phyloP scores from a whole-genome alignment of 1,140 invertebrate genomes.

The Drusus annulatus region DNA sequence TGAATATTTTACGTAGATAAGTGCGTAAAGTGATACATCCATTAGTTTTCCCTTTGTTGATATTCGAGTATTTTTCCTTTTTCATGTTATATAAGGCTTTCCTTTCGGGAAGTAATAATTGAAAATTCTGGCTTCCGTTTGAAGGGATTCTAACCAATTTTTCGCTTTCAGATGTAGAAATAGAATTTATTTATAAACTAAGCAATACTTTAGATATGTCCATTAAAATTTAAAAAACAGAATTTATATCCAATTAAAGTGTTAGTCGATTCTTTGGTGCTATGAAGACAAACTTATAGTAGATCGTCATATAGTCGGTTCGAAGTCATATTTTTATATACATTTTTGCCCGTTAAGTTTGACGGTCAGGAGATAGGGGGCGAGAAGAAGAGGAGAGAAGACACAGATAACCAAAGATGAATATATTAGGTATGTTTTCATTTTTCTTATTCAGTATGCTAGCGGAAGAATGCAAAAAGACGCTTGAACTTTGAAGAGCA shows the following conservation, averaged over 20 bases:
- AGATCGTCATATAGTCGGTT: neutral
- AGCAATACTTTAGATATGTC: conserved; percentile 40
- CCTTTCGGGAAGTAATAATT: neutral
- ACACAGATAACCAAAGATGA: conserved; percentile 12
- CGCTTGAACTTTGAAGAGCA: no score
- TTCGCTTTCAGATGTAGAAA: conserved; percentile 32
- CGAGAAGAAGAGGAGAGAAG: conserved; percentile 21
- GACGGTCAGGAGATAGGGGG: neutral
- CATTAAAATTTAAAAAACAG: conserved; percentile 26
- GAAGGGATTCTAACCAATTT: neutral
- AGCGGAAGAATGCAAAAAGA: no score
- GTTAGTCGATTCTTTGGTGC: conserved; percentile 36
- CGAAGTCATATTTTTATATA: conserved; percentile 27
- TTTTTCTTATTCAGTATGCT: neutral
- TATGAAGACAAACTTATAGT: conserved; percentile 26
- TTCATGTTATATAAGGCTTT: neutral
- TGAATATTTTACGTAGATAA: neutral
- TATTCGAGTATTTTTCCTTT: conserved; percentile 9
- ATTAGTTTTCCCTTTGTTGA: conserved; percentile 13
- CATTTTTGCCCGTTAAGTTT: conserved; percentile 29
- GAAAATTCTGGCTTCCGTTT: neutral
- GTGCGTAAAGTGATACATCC: neutral
- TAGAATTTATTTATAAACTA: conserved; percentile 21
- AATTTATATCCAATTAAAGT: conserved; percentile 5
- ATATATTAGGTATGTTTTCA: conserved; percentile 29